Percentiles rank a stretch among this genome's conserved stretches.
Evolutionary conservation across 2,888 invertebrate species (phyloP).

Genomic region (Lordiphosa fenestrarum): DNA sequence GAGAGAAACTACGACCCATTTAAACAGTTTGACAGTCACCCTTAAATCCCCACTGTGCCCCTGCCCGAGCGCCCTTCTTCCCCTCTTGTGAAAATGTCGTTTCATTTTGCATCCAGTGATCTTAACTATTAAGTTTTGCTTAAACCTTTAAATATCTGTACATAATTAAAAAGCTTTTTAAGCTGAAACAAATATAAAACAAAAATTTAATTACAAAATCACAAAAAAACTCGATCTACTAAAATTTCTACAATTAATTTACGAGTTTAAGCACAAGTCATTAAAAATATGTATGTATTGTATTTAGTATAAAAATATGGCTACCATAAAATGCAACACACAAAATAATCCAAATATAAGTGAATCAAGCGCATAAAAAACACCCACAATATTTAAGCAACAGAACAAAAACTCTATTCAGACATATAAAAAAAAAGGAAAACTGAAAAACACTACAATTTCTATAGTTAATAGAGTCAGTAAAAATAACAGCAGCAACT

Average conservation of each 20-base stretch:
- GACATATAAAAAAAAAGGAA: slow-evolving; percentile 42
- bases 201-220: slow-evolving; percentile 18
- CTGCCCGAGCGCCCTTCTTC: slow-evolving; percentile 5
- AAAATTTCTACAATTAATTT: slow-evolving; percentile 49
- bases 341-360: slow-evolving; percentile 29
- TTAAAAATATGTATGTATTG: slow-evolving; percentile 60
- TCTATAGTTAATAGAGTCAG: slow-evolving; percentile 52
- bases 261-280: slow-evolving; percentile 66
- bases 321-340: slow-evolving; percentile 23
- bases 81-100: slow-evolving; percentile 14
- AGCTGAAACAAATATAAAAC: slow-evolving; percentile 9
- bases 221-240: slow-evolving; percentile 24
- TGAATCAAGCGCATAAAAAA: slow-evolving; percentile 12
- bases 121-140: slow-evolving; percentile 71
- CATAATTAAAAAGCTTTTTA: slow-evolving; percentile 41
- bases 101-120: slow-evolving; percentile 76
- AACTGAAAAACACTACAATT: slow-evolving; percentile 20
- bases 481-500: slow-evolving; percentile 24
- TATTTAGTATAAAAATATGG: slow-evolving; percentile 46
- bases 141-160: slow-evolving; percentile 32
- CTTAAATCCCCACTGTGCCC: no score
- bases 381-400: slow-evolving; percentile 18
- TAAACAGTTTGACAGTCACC: no score
- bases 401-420: slow-evolving; percentile 9
- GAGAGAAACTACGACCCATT: no score